phyloP scores from a whole-genome alignment of 1,140 invertebrate genomes.

The Bombus picipes region DNA sequence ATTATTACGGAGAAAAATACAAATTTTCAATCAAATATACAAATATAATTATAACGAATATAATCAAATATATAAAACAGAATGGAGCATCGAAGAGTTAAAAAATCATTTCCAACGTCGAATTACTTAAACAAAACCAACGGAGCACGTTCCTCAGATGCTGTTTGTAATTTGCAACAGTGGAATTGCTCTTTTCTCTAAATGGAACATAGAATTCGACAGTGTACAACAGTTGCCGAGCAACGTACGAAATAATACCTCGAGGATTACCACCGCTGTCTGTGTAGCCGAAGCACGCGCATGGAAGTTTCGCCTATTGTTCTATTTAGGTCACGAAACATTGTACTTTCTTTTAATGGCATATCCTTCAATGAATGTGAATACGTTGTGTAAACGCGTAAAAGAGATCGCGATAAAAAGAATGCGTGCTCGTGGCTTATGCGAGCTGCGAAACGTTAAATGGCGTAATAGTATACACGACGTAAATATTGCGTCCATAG shows the following conservation, averaged over 20 bases:
- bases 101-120: fast-evolving
- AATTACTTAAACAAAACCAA: no score
- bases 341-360: slow-evolving; percentile 11
- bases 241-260: background rate
- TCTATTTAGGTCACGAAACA: slow-evolving; percentile 26
- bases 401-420: background rate
- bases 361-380: background rate
- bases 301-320: background rate
- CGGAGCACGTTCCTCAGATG: background rate
- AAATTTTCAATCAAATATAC: no score
- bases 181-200: background rate
- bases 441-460: background rate
- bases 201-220: background rate
- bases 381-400: background rate
- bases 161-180: background rate
- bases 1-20: no score
- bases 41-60: no score
- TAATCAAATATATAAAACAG: background rate
- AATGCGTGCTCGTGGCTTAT: background rate
- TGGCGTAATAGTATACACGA: no score
- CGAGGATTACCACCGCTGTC: background rate
- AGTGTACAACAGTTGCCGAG: background rate
- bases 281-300: background rate
- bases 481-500: background rate
- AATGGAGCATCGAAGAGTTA: background rate